Conservation (phyloP, 2,888 invertebrate species). For the Pediacus dermestoides region DNA sequence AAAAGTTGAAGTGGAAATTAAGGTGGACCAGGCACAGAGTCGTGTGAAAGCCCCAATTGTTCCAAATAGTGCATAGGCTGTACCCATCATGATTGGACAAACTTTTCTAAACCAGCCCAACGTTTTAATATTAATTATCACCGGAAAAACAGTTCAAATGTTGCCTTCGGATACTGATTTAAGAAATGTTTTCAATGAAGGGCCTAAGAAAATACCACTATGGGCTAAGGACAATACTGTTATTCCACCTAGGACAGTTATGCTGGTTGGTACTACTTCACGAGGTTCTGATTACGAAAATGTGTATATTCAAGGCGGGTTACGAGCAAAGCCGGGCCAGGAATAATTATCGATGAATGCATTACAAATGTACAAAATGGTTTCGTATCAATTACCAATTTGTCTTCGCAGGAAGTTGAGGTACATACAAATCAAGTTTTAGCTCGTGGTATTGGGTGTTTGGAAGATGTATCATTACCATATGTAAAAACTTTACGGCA, state of each 20-base stretch:
- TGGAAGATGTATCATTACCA: too few relatives aligned
- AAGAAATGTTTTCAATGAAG: too few relatives aligned
- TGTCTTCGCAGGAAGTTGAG: slow-evolving; percentile 9
- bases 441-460: too few relatives aligned
- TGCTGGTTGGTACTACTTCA: neutral
- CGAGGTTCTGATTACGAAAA: neutral
- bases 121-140: slow-evolving; percentile 9
- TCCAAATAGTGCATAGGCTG: slow-evolving; percentile 12
- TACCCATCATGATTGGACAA: slow-evolving; percentile 20
- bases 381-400: slow-evolving; percentile 7
- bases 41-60: slow-evolving; percentile 5
- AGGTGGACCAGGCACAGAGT: slow-evolving; percentile 1
- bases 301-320: neutral
- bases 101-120: slow-evolving; percentile 14
- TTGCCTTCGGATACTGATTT: too few relatives aligned
- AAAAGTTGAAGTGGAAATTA: slow-evolving; percentile 3
- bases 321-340: neutral
- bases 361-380: slow-evolving; percentile 13
- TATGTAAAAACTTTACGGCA: too few relatives aligned
- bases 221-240: slow-evolving; percentile 11
- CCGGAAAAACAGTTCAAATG: too few relatives aligned
- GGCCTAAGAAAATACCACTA: slow-evolving; percentile 12
- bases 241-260: neutral
- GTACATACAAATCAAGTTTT: too few relatives aligned
- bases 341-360: slow-evolving; percentile 9